phyloP scores from a whole-genome alignment of 2,797 vertebrate species.

The Silurus lanzhouensis region DNA sequence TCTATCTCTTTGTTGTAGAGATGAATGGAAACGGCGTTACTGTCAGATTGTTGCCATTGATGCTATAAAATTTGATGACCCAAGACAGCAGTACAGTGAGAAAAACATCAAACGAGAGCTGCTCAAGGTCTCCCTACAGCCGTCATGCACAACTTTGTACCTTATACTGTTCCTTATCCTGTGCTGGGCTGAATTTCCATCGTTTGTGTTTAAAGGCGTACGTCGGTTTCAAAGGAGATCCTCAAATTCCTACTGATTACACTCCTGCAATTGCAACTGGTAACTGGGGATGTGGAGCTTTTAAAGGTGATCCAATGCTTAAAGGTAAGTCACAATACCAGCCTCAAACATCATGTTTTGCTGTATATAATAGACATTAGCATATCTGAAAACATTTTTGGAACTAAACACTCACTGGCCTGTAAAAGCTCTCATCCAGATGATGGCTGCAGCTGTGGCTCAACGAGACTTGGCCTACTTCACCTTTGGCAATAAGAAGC shows the following conservation, averaged over 20 bases:
- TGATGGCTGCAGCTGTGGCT: slow-evolving; percentile 73
- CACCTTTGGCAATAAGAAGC: slow-evolving; percentile 57
- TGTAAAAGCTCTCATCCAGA: slow-evolving; percentile 72
- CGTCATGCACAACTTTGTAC: not conserved
- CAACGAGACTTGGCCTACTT: slow-evolving; percentile 68
- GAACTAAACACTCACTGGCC: not conserved
- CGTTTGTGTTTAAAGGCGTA: slow-evolving; percentile 65
- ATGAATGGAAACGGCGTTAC: slow-evolving; percentile 62
- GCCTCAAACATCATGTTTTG: not conserved
- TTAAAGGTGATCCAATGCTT: slow-evolving; percentile 71
- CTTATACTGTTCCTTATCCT: not conserved
- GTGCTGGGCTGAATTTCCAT: not conserved
- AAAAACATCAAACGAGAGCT: slow-evolving; percentile 63
- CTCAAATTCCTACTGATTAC: fast-evolving
- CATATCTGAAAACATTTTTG: not conserved
- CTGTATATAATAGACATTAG: not conserved
- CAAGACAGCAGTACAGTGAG: slow-evolving; percentile 63
- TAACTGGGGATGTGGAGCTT: slow-evolving; percentile 78
- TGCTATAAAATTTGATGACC: slow-evolving; percentile 61
- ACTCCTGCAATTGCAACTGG: slow-evolving; percentile 73
- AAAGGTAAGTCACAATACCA: slow-evolving; percentile 67
- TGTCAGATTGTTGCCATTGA: slow-evolving; percentile 75
- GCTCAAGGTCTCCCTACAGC: slow-evolving; percentile 67
- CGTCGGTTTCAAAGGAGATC: slow-evolving; percentile 64
- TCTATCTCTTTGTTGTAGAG: slow-evolving; percentile 56